Evolutionary conservation across 2,797 vertebrate genomes (phyloP), one percentile per base, ranked within the genome.

Genomic region (Taeniopygia guttata): DNA sequence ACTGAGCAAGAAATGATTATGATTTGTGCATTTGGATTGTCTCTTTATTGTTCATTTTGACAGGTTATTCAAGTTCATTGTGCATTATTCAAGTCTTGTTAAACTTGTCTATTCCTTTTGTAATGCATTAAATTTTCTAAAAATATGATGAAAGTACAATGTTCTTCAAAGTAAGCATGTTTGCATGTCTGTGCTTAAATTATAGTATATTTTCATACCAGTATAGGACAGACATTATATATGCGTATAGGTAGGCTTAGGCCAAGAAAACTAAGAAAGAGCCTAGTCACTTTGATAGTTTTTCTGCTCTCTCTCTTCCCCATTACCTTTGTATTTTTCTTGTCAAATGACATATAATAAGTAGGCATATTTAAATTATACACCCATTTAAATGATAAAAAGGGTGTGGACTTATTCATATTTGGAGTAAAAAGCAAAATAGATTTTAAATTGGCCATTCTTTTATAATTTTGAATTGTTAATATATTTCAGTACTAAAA

Each of bases 41-140:
- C 52, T 94, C 82, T 94, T 93, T 17, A 85, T 91, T 95, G 87
- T 96, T 96, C 76, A 38, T 92, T 91, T 88, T 97, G 94, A 73
- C 48, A 52, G 68, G 87, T 96, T 89, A 55, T 94, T 96, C 93
- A 45, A 21, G 90, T 94, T 97, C 70, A 60, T 83, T 91, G 73
- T 83, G 85, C 40, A 56, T 90, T 83, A 87, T 54, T 42, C 43
- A 38, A 48, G 20, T 82, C 83, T 92, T 82, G 77, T 51, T 86
- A 66, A 88, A 51, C 90, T 89, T 86, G 88, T 73, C 77, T 93
- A 3, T 79, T 94, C 67, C 69, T 92, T 90, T 77, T 81, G 55
- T 68, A 90, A 78, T 68, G 43, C 43, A 32, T 78, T 88, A 62
- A 8, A 43, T 81, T 94, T 88, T 86, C 32, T 86, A 62, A 84